Conservation (phyloP, 2,113 vertebrate genomes). For the Mandrillus leucophaeus region DNA sequence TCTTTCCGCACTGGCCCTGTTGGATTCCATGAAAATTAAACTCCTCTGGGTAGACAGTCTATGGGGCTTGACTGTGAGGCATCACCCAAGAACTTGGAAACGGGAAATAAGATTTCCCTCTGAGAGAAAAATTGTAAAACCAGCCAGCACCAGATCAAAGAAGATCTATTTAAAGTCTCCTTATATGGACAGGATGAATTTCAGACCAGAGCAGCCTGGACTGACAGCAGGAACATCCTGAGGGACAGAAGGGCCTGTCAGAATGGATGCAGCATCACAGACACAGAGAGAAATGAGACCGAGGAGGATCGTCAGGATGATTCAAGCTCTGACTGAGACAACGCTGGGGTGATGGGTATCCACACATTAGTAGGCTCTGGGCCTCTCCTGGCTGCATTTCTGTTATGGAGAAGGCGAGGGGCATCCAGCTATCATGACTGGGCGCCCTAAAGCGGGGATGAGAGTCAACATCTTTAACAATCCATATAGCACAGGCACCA, state of each 20-base stretch:
- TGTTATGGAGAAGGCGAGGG: background rate
- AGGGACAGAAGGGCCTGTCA: background rate
- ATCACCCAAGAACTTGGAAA: constrained; percentile 37
- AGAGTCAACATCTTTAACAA: background rate
- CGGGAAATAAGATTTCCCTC: constrained; percentile 61
- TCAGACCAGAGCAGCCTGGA: constrained; percentile 4
- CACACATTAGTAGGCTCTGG: background rate
- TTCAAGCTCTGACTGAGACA: background rate
- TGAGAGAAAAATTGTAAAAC: constrained; percentile 58
- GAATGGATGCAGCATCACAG: rapidly evolving
- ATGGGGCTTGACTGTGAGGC: background rate
- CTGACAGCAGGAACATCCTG: background rate
- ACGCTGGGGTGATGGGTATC: background rate
- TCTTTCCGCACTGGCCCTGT: background rate
- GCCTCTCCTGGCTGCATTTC: background rate
- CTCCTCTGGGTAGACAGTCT: background rate
- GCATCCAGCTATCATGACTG: rapidly evolving
- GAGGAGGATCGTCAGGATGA: too few relatives aligned
- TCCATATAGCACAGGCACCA: too few relatives aligned
- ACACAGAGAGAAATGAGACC: background rate
- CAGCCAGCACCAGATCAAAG: constrained; percentile 57
- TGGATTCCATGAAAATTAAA: constrained; percentile 52
- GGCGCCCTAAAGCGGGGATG: background rate
- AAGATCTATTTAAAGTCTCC: constrained; percentile 52
- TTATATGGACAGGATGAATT: constrained; percentile 25